Conservation (phyloP, 2,113 vertebrate genomes). For the Lagopus muta region DNA sequence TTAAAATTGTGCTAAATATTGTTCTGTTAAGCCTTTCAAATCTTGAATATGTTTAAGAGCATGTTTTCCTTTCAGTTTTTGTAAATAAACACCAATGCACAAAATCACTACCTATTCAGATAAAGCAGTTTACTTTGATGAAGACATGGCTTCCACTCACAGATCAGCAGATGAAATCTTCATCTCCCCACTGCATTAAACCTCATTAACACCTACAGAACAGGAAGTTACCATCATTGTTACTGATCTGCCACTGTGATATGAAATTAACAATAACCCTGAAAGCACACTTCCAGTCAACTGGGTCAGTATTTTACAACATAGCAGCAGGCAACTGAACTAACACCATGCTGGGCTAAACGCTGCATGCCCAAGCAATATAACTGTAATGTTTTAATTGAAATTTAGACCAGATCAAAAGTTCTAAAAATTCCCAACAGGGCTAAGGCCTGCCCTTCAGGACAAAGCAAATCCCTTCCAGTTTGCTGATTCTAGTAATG, state of each 20-base stretch:
- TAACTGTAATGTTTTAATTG: not conserved
- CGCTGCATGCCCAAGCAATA: not conserved
- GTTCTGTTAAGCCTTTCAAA: not conserved
- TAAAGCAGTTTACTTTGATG: not conserved
- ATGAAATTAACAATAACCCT: slow-evolving; percentile 6
- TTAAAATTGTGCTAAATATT: not conserved
- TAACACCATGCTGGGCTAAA: slow-evolving; percentile 4
- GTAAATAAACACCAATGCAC: not conserved
- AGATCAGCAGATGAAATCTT: not conserved
- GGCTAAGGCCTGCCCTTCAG: not conserved
- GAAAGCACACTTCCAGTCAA: not conserved
- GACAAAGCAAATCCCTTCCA: not conserved
- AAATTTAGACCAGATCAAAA: not conserved
- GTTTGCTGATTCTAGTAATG: not conserved
- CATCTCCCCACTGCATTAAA: not conserved
- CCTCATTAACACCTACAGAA: slow-evolving; percentile 38
- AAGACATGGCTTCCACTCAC: not conserved
- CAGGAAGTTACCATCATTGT: not conserved
- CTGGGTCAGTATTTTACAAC: not conserved
- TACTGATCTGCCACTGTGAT: slow-evolving; percentile 16
- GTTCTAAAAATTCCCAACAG: not conserved
- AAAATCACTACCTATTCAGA: not conserved
- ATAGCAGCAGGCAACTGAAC: slow-evolving; percentile 18
- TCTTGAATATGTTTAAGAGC: not conserved
- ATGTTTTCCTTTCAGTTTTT: not conserved